Conservation (phyloP, 2,113 vertebrate genomes). For the Percopsis transmontana region DNA sequence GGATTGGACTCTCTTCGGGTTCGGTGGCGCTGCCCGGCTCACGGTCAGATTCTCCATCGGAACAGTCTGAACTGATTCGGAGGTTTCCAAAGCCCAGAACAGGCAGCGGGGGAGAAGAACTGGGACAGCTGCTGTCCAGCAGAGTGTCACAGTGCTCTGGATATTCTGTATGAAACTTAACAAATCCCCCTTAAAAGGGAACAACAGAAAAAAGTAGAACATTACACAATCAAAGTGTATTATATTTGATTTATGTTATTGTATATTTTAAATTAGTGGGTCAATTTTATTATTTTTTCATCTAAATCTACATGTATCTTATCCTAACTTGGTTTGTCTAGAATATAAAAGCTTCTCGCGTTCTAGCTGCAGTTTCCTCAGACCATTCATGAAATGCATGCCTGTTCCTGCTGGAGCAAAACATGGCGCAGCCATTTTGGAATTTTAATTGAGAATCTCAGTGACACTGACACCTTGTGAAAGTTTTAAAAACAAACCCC, state of each 20-base stretch:
- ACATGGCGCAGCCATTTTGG: conserved; percentile 77
- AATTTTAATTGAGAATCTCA: conserved; percentile 77
- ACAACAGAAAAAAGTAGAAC: conserved; percentile 13
- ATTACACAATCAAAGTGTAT: neutral
- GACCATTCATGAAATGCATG: conserved; percentile 72
- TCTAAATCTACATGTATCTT: neutral
- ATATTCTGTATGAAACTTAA: conserved; percentile 85
- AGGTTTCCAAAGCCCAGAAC: conserved; percentile 86
- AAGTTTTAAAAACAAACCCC: conserved; percentile 24
- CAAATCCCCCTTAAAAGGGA: conserved; percentile 83
- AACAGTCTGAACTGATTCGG: conserved; percentile 82
- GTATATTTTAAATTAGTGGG: neutral
- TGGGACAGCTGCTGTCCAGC: conserved; percentile 74
- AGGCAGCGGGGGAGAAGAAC: conserved; percentile 74
- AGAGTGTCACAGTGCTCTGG: conserved; percentile 88
- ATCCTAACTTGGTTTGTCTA: neutral
- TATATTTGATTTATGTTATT: conserved; percentile 2
- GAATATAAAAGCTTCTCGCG: neutral
- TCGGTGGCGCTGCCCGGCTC: conserved; percentile 81
- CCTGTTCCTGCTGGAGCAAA: conserved; percentile 70
- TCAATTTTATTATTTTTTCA: neutral
- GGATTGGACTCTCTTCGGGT: conserved; percentile 79
- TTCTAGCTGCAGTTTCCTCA: conserved; percentile 17
- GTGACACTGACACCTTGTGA: conserved; percentile 37
- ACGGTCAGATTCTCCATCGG: conserved; percentile 82